These are phyloP conservation scores for Pristiophorus japonicus DNA, from an alignment of 2,113 vertebrate genomes.

Conservation along the genomic window DNA sequence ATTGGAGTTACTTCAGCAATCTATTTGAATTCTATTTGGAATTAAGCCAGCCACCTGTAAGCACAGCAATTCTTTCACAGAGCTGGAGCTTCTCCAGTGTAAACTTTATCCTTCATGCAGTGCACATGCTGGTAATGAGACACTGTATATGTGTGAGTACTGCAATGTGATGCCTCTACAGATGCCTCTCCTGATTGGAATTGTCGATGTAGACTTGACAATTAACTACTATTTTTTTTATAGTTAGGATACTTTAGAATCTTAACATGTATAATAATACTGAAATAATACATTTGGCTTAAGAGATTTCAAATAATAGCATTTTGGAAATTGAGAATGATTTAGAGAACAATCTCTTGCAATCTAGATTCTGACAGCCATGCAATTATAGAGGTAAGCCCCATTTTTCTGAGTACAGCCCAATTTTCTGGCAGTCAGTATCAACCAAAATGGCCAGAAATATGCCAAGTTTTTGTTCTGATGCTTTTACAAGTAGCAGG, in stretches of 20 bases:
- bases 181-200: not conserved
- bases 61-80: not conserved
- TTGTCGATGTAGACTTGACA: not conserved
- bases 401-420: not conserved
- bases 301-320: not conserved
- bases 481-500: not conserved
- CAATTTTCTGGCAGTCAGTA: not conserved
- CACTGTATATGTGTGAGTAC: not conserved
- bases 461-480: not conserved
- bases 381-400: not conserved
- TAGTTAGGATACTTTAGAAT: not conserved
- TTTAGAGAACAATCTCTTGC: not conserved
- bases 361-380: not conserved
- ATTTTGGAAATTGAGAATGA: not conserved
- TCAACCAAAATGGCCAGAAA: not conserved
- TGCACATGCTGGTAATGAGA: not conserved
- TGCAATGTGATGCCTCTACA: not conserved
- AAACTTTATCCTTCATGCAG: not conserved
- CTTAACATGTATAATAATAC: not conserved
- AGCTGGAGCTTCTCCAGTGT: conserved; percentile 5
- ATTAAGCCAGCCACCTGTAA: conserved; percentile 21
- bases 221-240: not conserved
- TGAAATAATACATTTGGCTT: not conserved
- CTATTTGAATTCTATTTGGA: conserved; percentile 25
- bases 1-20: not conserved